phyloP scores from a whole-genome alignment of 2,888 invertebrate genomes.

The Nomada ferruginata region DNA sequence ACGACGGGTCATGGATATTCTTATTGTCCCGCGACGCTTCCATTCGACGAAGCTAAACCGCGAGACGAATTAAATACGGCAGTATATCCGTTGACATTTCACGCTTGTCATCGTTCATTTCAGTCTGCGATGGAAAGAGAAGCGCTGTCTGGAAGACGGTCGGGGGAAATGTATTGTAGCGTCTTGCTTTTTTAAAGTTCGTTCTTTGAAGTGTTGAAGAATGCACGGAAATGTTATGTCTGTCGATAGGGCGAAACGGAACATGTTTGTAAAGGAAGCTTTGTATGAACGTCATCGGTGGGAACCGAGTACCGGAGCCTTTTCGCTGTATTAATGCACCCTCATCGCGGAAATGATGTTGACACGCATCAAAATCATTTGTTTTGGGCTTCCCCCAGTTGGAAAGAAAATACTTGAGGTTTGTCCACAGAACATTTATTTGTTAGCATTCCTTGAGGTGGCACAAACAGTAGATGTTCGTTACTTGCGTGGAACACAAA shows the following conservation, averaged over 20 bases:
- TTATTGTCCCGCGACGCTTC: constrained; percentile 32
- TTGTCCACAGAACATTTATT: no score
- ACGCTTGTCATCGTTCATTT: constrained; percentile 2
- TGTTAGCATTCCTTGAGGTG: no score
- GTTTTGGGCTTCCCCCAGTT: no score
- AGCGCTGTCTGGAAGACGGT: neutral
- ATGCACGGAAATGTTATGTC: neutral
- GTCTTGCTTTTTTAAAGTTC: neutral
- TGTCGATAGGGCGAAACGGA: neutral
- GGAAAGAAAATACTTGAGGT: no score
- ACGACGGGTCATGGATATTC: constrained; percentile 17
- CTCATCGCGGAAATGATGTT: no score
- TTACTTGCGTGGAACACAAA: no score
- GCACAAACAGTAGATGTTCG: no score
- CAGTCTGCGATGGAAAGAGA: neutral
- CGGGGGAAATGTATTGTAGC: neutral
- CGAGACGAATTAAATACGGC: constrained; percentile 25
- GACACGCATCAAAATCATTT: no score
- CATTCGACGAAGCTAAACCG: constrained; percentile 13
- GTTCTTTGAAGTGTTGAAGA: neutral
- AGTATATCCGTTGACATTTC: constrained; percentile 2
- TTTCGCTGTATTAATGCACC: neutral
- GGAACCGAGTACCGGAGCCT: neutral
- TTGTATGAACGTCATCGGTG: neutral
- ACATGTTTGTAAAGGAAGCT: neutral